A percentile compares a stretch with the other conserved stretches of the same genome.
Conservation (phyloP, 2,888 invertebrate genomes). For the Phyto melanocephala region DNA sequence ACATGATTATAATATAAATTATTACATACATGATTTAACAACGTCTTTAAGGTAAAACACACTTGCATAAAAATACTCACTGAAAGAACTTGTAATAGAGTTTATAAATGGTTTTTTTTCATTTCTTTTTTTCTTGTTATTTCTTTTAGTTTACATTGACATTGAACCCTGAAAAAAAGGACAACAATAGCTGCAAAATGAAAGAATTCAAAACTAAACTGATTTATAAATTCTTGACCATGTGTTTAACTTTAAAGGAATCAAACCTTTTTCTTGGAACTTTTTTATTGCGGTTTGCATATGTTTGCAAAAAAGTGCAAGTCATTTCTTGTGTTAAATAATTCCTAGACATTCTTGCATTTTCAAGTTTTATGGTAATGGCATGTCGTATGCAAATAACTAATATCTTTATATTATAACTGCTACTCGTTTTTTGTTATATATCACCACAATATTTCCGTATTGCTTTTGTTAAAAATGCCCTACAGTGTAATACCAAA, state of each 20-base stretch:
- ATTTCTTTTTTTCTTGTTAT: neutral
- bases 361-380: constrained; percentile 61
- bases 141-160: constrained; percentile 31
- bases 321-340: constrained; percentile 54
- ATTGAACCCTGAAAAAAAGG: constrained; percentile 29
- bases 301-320: neutral
- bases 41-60: neutral
- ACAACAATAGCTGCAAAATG: constrained; percentile 3
- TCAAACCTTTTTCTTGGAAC: neutral
- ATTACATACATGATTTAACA: constrained; percentile 32
- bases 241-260: too few relatives aligned
- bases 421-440: constrained; percentile 10
- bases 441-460: neutral
- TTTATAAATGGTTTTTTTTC: constrained; percentile 16
- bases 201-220: neutral
- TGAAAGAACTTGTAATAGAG: neutral
- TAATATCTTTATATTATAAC: constrained; percentile 32
- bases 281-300: neutral
- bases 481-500: neutral
- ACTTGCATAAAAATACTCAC: neutral
- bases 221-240: constrained; percentile 28
- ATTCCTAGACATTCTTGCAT: constrained; percentile 58
- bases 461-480: neutral
- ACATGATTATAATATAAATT: constrained; percentile 40
- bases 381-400: constrained; percentile 52